Percentiles rank a stretch among this genome's conserved stretches.
phyloP scores from a whole-genome alignment of 2,797 vertebrate genomes.

The Gobionotothen gibberifrons region DNA sequence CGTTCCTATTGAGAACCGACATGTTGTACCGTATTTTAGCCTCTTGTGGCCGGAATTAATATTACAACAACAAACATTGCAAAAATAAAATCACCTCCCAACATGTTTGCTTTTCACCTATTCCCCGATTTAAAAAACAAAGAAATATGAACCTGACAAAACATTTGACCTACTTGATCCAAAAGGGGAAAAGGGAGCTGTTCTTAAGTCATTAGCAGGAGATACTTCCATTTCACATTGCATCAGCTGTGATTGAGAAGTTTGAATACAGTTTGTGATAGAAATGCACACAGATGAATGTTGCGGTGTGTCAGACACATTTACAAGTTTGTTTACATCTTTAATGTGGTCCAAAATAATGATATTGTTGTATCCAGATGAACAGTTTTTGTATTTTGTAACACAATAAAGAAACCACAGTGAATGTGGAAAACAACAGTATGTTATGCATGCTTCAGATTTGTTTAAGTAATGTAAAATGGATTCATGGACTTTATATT shows the following conservation, averaged over 20 bases:
- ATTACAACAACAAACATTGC: no score
- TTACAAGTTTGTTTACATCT: conserved; percentile 22
- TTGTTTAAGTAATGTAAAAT: not conserved
- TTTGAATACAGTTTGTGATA: not conserved
- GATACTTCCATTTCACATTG: no score
- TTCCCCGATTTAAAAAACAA: no score
- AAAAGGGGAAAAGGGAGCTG: no score
- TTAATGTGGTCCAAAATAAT: not conserved
- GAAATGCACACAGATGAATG: not conserved
- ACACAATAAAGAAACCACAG: conserved; percentile 1
- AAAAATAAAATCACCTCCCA: no score
- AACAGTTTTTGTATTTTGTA: conserved; percentile 6
- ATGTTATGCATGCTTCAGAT: not conserved
- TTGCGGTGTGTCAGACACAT: conserved; percentile 6
- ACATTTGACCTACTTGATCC: no score
- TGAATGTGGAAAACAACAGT: not conserved
- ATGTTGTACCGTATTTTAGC: no score
- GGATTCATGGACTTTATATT: not conserved
- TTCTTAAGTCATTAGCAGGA: no score
- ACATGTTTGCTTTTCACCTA: no score
- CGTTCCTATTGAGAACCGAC: no score
- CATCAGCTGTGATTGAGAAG: not conserved
- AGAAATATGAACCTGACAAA: no score
- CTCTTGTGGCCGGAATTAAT: no score
- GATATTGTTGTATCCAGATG: not conserved